Conservation (phyloP, 1,140 invertebrate species). For the Caenorhabditis elegans region WBcel235 BX284605.5:15906501-15907000, state of each 20-base stretch:
- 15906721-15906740: background rate
- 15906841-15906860: conserved; percentile 5
- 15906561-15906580: conserved; percentile 10
- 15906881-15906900: too few relatives aligned
- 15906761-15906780: background rate
- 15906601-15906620: background rate
- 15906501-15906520: background rate
- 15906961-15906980: too few relatives aligned
- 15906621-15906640: background rate
- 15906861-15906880: conserved; percentile 32
- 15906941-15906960: too few relatives aligned
- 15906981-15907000: too few relatives aligned
- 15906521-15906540: background rate
- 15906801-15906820: conserved; percentile 36
- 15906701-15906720: background rate
- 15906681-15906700: background rate
- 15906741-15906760: background rate
- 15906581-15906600: conserved; percentile 9
- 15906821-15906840: conserved; percentile 2
- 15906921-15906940: background rate
- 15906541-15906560: background rate
- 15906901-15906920: background rate
- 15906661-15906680: background rate
- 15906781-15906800: conserved; percentile 9
- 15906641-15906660: background rate